These are phyloP conservation scores for Mythimna albipuncta DNA, from an alignment of 2,888 invertebrate species.

Conservation along the genomic window DNA sequence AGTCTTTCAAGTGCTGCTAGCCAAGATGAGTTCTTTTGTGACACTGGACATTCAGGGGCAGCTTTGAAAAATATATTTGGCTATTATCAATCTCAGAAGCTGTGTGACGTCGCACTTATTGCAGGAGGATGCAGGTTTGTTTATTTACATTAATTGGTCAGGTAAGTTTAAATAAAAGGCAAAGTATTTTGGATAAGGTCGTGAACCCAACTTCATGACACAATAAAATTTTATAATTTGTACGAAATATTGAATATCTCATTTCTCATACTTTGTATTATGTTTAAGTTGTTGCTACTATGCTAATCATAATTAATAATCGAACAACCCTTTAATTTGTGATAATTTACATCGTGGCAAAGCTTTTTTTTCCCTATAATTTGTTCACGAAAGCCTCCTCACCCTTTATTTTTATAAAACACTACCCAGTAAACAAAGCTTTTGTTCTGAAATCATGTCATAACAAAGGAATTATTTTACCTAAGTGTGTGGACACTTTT, in stretches of 20 bases:
- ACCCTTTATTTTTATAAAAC: not conserved
- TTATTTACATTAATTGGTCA: slow-evolving; percentile 49
- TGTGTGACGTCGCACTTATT: slow-evolving; percentile 97
- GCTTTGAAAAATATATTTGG: slow-evolving; percentile 95
- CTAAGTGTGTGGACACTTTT: not conserved
- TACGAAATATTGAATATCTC: not conserved
- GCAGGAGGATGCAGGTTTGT: slow-evolving; percentile 93
- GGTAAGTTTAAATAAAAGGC: slow-evolving; percentile 14
- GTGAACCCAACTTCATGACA: slow-evolving; percentile 34
- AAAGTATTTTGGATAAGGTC: slow-evolving; percentile 31
- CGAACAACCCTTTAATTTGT: not conserved
- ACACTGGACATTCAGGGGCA: slow-evolving; percentile 95
- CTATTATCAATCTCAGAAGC: slow-evolving; percentile 95
- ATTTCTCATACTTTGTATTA: not conserved
- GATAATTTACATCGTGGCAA: not conserved
- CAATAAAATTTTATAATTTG: slow-evolving; percentile 1
- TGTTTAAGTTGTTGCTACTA: not conserved
- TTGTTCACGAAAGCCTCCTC: not conserved
- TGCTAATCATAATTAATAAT: not conserved
- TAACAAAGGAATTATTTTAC: not conserved
- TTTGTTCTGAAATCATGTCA: not conserved
- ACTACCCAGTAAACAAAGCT: not conserved
- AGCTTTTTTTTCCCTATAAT: not conserved
- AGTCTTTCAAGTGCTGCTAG: slow-evolving; percentile 93
- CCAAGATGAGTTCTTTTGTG: slow-evolving; percentile 95